Conservation (phyloP, 2,113 vertebrate genomes). For the Terrapene triunguis region DNA sequence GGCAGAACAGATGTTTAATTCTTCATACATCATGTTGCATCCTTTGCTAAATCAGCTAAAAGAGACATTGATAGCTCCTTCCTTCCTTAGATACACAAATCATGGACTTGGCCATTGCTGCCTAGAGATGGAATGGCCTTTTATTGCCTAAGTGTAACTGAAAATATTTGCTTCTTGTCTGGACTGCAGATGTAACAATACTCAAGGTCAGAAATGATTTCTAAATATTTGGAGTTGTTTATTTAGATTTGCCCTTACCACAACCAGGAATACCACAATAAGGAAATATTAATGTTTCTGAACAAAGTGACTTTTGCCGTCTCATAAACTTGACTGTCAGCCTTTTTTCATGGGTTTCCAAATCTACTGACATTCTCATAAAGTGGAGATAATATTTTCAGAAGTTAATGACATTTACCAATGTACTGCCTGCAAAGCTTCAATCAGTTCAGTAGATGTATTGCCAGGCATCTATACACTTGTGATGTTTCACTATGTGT, state of each 20-base stretch:
- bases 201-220: neutral
- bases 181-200: neutral
- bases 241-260: neutral
- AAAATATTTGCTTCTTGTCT: neutral
- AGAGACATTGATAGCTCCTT: neutral
- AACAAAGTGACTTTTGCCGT: neutral
- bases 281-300: neutral
- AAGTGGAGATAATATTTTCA: neutral
- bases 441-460: neutral
- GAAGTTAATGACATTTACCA: neutral
- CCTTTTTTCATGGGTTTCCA: neutral
- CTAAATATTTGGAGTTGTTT: neutral
- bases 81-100: neutral
- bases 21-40: accelerated
- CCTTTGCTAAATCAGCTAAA: neutral
- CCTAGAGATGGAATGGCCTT: neutral
- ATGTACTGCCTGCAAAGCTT: neutral
- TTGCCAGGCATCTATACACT: neutral
- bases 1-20: neutral
- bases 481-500: neutral
- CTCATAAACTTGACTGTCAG: neutral
- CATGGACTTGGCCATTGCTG: neutral
- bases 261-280: neutral
- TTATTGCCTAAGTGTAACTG: neutral
- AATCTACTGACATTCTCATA: neutral